Evolutionary conservation across 2,113 vertebrate species (phyloP), one percentile per base, ranked within the genome.

Genomic region (Clinocottus analis): DNA sequence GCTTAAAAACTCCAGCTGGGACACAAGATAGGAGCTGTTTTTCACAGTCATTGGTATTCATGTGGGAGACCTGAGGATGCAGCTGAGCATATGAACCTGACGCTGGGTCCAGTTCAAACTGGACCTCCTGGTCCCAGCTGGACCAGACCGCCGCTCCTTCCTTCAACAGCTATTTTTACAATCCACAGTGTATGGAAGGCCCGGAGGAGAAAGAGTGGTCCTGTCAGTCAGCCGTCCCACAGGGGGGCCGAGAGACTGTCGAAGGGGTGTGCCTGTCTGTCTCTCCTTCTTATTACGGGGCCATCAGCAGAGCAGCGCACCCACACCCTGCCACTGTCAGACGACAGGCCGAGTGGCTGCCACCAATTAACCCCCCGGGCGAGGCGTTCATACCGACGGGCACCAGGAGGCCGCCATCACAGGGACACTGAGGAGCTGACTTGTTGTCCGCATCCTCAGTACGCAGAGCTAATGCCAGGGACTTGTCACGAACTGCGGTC

Each of bases 311-410:
- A 80, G 64, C 86, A 86, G 79, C 81, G 84, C 74, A 33, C 89
- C 86, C 70, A 86, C 91, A 77, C 82, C 77, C 84, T 80, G 79
- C 79, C 77, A 64, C 78, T 79, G 81, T 89, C 73, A 85, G 77
- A 88, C 41, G 79, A 78, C 76, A 64, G 77, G 77, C 56, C 37
- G 23, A 84, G 77, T n/a, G 53, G 70, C 76, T 75, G 87, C 85
- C 87, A 87, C 89, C 92, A 93, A 91, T 93, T 92, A 93, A 91
- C 91, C 87, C 64, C 85, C 17, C 10, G 58, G 69, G 55, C 16
- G 37, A 71, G 35, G 17, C 58, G 83, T 59, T 79, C 85, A 80
- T 55, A 79, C 67, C 51, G 13, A 43, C 33, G 35, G 59, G 68
- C 83, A 63, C 77, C 61, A 29, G 60, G 7, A 78, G 14, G 27